Evolutionary conservation across 2,888 invertebrate species (phyloP).

Genomic region (Eristalis arbustorum): DNA sequence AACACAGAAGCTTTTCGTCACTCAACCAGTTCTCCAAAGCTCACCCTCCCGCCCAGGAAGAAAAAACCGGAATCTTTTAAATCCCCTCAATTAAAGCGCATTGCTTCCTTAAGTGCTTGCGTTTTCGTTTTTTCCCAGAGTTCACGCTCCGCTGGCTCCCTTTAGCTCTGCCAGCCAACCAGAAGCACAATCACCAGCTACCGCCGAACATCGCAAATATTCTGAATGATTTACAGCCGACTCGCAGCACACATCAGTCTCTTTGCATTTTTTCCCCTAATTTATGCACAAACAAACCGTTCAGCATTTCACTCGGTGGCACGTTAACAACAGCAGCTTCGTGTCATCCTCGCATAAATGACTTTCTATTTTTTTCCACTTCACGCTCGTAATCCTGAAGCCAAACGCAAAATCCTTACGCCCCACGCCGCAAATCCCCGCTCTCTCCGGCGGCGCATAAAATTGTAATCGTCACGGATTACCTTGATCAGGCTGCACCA

Average conservation of each 20-base stretch:
- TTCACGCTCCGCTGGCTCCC: no score
- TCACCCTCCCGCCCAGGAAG: no score
- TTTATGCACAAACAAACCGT: conserved; percentile 43
- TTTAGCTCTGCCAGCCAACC: no score
- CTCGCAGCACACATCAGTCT: background rate
- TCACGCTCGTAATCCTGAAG: background rate
- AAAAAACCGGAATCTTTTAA: no score
- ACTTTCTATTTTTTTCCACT: background rate
- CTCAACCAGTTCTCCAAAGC: no score
- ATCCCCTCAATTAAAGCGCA: no score
- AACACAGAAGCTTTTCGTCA: no score
- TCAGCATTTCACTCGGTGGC: conserved; percentile 26
- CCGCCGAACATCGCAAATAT: background rate
- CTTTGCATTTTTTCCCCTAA: conserved; percentile 24
- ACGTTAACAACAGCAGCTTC: conserved; percentile 37
- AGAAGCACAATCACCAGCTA: no score
- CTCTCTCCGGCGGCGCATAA: conserved; percentile 3
- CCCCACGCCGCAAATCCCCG: background rate
- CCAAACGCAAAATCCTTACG: background rate
- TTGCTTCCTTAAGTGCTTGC: no score
- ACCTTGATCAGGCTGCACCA: conserved; percentile 35
- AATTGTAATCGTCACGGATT: conserved; percentile 49
- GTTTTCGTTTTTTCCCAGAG: no score
- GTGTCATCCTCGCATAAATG: conserved; percentile 34
- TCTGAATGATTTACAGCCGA: background rate